phyloP scores from a whole-genome alignment of 2,113 vertebrate species.

The Coptodon bakossiorum region DNA sequence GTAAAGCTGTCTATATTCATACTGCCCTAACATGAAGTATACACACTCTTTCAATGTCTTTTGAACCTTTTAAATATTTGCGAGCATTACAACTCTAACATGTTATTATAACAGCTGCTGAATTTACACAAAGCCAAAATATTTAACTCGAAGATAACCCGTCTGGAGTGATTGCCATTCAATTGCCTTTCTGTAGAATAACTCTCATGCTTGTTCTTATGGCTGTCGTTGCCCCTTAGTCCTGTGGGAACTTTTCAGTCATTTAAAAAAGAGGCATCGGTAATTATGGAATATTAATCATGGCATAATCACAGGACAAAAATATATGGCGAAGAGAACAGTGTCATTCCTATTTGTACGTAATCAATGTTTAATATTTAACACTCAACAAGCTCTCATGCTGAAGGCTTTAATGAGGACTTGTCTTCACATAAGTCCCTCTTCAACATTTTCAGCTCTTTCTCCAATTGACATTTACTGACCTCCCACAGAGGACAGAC shows the following conservation, averaged over 20 bases:
- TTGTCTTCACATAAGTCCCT: conserved; percentile 44
- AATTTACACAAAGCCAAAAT: conserved; percentile 6
- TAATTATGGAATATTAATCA: neutral
- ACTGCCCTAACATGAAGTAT: neutral
- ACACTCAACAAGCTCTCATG: conserved; percentile 48
- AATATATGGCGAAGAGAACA: conserved; percentile 52
- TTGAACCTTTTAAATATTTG: neutral
- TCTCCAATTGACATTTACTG: conserved; percentile 48
- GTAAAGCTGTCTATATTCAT: neutral
- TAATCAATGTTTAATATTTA: conserved; percentile 66
- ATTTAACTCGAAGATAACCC: conserved; percentile 23
- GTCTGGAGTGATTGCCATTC: conserved; percentile 26
- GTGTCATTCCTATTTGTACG: conserved; percentile 49
- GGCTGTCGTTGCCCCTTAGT: conserved; percentile 32
- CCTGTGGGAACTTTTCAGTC: conserved; percentile 48
- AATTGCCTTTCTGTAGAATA: conserved; percentile 31
- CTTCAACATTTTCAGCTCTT: conserved; percentile 33
- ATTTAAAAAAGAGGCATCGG: conserved; percentile 40
- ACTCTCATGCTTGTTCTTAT: conserved; percentile 30
- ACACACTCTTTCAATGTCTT: neutral
- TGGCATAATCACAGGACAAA: conserved; percentile 39
- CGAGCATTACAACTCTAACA: neutral
- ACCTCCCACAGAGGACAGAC: conserved; percentile 38
- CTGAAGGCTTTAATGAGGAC: conserved; percentile 48
- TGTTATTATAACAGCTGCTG: neutral